These are phyloP conservation scores for Drosophila birchii DNA, from an alignment of 2,888 invertebrate species.

Conservation along the genomic window DNA sequence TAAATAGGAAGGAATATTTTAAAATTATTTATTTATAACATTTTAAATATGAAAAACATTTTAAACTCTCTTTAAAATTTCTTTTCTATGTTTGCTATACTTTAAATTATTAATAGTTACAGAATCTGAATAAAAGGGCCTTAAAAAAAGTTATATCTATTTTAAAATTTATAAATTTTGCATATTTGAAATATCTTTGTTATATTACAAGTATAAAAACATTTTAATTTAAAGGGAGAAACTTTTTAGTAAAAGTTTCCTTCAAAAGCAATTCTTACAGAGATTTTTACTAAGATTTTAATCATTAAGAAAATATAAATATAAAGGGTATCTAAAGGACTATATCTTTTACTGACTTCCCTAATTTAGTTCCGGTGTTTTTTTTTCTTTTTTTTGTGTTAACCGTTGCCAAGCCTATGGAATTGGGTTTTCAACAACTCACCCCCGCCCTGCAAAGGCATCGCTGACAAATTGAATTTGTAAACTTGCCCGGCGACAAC, in stretches of 20 bases:
- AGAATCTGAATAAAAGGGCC: too few species aligned
- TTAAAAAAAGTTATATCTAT: too few species aligned
- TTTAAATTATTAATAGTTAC: too few species aligned
- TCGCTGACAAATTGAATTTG: slow-evolving; percentile 79
- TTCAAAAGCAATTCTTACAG: background rate
- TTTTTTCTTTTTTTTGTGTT: slow-evolving; percentile 14
- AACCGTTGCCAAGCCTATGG: slow-evolving; percentile 70
- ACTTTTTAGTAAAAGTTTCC: background rate
- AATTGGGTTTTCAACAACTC: slow-evolving; percentile 59
- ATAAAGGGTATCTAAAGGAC: slow-evolving; percentile 1
- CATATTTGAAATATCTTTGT: background rate
- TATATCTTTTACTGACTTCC: background rate
- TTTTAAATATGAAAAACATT: too few species aligned
- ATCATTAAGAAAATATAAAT: background rate
- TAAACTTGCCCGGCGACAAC: slow-evolving; percentile 68
- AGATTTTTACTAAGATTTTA: background rate
- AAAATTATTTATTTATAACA: too few species aligned
- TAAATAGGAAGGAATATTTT: background rate
- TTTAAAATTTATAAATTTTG: background rate
- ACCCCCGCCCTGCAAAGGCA: slow-evolving; percentile 47
- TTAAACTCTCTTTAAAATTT: background rate
- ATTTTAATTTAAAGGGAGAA: accelerated
- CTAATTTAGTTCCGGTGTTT: slow-evolving; percentile 22
- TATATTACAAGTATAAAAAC: background rate
- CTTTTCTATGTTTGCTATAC: background rate